Base-by-base conservation (phyloP, 2,888 invertebrate species). In the Elaeidobius kamerunicus region DNA sequence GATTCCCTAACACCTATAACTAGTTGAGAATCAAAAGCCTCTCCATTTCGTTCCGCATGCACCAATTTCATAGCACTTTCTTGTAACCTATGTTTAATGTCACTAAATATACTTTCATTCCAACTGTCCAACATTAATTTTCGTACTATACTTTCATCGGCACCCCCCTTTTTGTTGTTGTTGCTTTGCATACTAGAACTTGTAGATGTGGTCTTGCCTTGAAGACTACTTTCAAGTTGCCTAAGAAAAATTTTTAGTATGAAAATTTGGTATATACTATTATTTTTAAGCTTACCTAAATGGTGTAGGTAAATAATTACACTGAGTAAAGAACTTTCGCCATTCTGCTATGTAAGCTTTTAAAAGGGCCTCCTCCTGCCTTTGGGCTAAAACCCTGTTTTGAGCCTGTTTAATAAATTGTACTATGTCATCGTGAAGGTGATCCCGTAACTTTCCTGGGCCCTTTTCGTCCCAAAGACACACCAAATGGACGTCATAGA, bases 391-490 rank as follows among this genome's bases (percentile, higher is more conserved):
- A 1, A 99, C 96, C 64, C 92, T 80, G 65, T 82, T 83, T 72
- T 95, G 94, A 20, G 95, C 95, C 71, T 93, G 88, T 69, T 88
- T 88, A 61, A 97, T 96, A 72, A 95, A 97, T 69, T 91, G 88
- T 68, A 91, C 85, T 58, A 97, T 94, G 71, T 96, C 94, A 67
- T 90, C 88, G 67, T 91, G 90, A 9, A 98, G 78, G 18, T 91
- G 90, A 67, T 91, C 88, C 66, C 89, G 81, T 35, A 98, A 82
- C 73, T 94, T 95, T 38, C 82, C 80, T 1, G 94, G 86, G 0
- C 94, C 94, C 72, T 93, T 91, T 66, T 96, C 96, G 74, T 98
- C 95, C 98, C 98, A 99, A 52, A 97, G 76, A 72, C 95, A 95
- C 11, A 98, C 94, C 55, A 89, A 82, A 76, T 99, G 97, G 12